phyloP scores from a whole-genome alignment of 1,140 invertebrate species.

The Daktulosphaira vitifoliae region DNA sequence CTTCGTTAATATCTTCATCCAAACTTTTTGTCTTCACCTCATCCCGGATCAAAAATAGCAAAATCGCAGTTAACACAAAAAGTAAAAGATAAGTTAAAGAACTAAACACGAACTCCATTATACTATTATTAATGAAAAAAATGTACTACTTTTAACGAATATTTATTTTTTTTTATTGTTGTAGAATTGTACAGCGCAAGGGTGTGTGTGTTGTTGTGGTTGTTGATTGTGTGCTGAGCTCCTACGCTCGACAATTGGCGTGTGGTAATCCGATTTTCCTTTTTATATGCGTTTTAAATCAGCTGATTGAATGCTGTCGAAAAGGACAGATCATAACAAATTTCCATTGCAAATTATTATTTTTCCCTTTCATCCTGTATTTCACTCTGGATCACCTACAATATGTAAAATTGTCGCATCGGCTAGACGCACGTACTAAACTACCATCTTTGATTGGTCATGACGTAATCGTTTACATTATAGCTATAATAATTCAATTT shows the following conservation, averaged over 20 bases:
- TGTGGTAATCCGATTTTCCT: neutral
- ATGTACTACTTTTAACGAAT: no score
- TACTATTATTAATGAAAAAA: neutral
- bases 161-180: conserved; percentile 3
- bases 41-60: conserved; percentile 15
- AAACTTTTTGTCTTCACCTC: conserved; percentile 10
- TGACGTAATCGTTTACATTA: conserved; percentile 1
- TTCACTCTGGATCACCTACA: neutral
- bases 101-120: conserved; percentile 25
- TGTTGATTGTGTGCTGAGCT: conserved; percentile 8
- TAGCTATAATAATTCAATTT: no score
- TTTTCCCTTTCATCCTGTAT: conserved; percentile 32
- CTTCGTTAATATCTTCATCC: neutral
- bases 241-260: conserved; percentile 24
- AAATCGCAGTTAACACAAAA: conserved; percentile 5
- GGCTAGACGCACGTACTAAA: conserved; percentile 8
- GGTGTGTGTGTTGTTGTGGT: no score
- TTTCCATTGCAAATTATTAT: conserved; percentile 31
- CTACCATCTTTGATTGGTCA: conserved; percentile 20
- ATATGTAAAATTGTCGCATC: conserved; percentile 7
- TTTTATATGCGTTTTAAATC: conserved; percentile 14
- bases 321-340: neutral
- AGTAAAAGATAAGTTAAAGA: conserved; percentile 17
- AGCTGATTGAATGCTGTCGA: conserved; percentile 6
- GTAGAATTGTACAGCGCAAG: conserved; percentile 2